Percentiles rank a stretch among this genome's conserved stretches.
Conservation (phyloP, 2,797 vertebrate genomes). For the Betta splendens region DNA sequence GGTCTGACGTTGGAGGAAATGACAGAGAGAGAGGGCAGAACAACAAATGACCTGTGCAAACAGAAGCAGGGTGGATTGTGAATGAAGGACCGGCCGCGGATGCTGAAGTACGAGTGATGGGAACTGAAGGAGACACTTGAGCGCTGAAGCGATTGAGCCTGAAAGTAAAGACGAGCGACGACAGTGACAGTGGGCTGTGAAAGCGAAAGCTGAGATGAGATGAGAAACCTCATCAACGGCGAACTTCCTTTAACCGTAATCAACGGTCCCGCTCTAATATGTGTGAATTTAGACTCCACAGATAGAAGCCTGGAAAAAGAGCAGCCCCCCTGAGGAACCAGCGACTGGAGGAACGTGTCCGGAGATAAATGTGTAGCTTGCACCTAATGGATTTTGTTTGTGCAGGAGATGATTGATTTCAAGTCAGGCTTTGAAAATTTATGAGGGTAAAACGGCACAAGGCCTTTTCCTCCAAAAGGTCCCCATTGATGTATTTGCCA, state of each 20-base stretch:
- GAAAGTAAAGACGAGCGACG: conserved; percentile 18
- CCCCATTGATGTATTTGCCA: too few species aligned
- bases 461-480: too few species aligned
- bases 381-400: too few species aligned
- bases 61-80: neutral
- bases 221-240: conserved; percentile 9
- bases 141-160: conserved; percentile 25
- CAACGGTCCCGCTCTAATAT: too few species aligned
- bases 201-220: conserved; percentile 22
- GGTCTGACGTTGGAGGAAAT: conserved; percentile 19
- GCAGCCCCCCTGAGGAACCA: too few species aligned
- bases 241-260: conserved; percentile 13
- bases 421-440: too few species aligned
- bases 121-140: conserved; percentile 21
- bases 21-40: neutral
- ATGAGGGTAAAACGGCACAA: too few species aligned
- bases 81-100: conserved; percentile 8
- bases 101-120: conserved; percentile 7
- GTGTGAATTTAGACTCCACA: too few species aligned
- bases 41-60: conserved; percentile 1
- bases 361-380: too few species aligned
- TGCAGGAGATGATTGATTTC: too few species aligned
- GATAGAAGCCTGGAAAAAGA: too few species aligned
- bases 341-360: too few species aligned
- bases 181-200: conserved; percentile 10